Base-by-base conservation (phyloP, 2,888 invertebrate species). In the Melanargia galathea region DNA sequence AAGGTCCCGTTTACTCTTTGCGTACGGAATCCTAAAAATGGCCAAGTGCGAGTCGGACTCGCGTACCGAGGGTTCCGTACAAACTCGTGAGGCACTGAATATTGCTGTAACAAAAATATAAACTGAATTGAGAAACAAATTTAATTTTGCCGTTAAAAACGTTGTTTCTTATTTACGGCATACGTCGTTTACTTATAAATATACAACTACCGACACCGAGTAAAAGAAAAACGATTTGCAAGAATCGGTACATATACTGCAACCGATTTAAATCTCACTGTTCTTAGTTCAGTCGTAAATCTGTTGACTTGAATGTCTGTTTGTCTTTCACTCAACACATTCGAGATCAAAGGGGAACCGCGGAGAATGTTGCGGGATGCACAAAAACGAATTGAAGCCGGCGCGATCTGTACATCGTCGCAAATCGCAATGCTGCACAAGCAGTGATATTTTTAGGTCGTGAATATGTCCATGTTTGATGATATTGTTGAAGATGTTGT, bases 371-470 rank as follows among this genome's bases (percentile, higher is more conserved):
- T 24, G 2, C 8, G 7, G 49, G 26, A 26, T 49, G 26, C 49
- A 26, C n/a, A 8, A 49, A 26, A 49, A 49, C 26, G n/a, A 26
- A 26, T 26, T 26, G 22, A 3, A 13, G 24, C n/a, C n/a, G n/a
- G n/a, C n/a, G n/a, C 26, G 49, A 49, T 26, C 49, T 26, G 49
- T 49, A 49, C n/a, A 49, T 49, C 26, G 24, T 30, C 30, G 30
- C 30, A 1, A n/a, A n/a, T 22, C 22, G 46, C 22, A 13, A 2
- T 24, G 46, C 24, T 13, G 18, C 5, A 13, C 22, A 46, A 46
- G 16, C 49, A 26, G 16, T 49, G 26, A 22, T 26, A 26, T 24
- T 26, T 49, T 24, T 49, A 24, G 49, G 20, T 6, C 4, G 5
- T 46, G 4, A 1, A 40, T 2, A n/a, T 5, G 4, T 16, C 8